Evolutionary conservation across 2,888 invertebrate species (phyloP), one percentile per base, ranked within the genome.

Genomic region (Agriopis aurantiaria): DNA sequence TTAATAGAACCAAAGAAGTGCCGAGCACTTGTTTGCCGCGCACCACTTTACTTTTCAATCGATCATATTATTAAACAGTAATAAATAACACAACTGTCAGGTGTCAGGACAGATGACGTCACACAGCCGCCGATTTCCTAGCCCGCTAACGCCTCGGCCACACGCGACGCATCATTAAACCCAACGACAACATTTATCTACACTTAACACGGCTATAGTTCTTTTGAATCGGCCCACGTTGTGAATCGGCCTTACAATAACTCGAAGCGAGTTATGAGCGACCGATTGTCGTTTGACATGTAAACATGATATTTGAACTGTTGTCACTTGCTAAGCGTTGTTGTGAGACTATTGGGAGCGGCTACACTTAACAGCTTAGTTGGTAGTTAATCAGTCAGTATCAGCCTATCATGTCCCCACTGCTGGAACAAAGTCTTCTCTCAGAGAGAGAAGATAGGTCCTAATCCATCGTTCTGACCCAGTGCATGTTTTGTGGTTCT

Each of bases 141-240:
- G 79, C 87, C 81, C 74, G 12, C 58, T 67, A 12, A 67, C 66
- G 72, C 68, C 67, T 75, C 80, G 90, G 83, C 91, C 91, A 88
- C 87, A 90, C 90, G 84, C 87, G 81, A 82, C 74, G 86, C 76
- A 78, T 85, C 88, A 85, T 91, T 88, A 91, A 89, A 82, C 79
- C 73, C 77, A 88, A 88, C 82, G 89, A 89, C 89, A 88, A 87
- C 88, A 89, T 91, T 89, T 89, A 88, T 87, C 86, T 82, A 76
- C 78, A 78, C 78, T 78, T 78, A 78, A 76, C 78, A 76, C 75
- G 57, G 68, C 73, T 72, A 78, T 78, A 78, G 74, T 75, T 78
- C 77, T 75, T 75, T 75, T 68, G 67, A 68, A 71, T 75, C 71
- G 23, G 58, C 73, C 75, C 75, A 78, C 76, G 74, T 76, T 76